Conservation (phyloP, 2,888 invertebrate genomes). For the Romanomermis culicivorax region DNA sequence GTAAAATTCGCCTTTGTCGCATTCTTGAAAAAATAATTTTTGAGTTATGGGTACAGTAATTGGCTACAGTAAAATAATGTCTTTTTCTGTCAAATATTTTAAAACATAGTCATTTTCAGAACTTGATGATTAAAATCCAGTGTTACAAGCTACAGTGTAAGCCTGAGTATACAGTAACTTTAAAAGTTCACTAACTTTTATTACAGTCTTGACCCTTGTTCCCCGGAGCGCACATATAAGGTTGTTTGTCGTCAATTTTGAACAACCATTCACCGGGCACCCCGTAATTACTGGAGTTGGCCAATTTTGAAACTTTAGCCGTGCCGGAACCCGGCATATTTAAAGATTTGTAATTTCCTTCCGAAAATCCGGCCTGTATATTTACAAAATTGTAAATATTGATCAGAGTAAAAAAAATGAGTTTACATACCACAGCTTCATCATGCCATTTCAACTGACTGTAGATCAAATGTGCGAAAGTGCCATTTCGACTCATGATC, state of each 20-base stretch:
- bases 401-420: background rate
- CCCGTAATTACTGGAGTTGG: slow-evolving; percentile 27
- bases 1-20: slow-evolving; percentile 11
- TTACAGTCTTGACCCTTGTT: slow-evolving; percentile 27
- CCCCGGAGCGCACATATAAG: slow-evolving; percentile 27
- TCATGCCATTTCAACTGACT: slow-evolving; percentile 18
- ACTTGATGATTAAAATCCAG: too few species aligned
- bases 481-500: slow-evolving; percentile 22
- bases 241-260: slow-evolving; percentile 19
- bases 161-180: too few species aligned
- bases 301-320: slow-evolving; percentile 16
- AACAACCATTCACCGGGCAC: slow-evolving; percentile 29
- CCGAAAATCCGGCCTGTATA: slow-evolving; percentile 17
- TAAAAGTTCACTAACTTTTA: slow-evolving; percentile 16
- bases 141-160: too few species aligned
- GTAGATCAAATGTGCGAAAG: slow-evolving; percentile 27
- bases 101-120: too few species aligned
- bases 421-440: slow-evolving; percentile 19
- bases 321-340: slow-evolving; percentile 25
- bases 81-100: too few species aligned
- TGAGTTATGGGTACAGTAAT: background rate
- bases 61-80: too few species aligned
- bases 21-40: too few species aligned
- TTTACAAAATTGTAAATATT: background rate
- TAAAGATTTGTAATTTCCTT: slow-evolving; percentile 12